Conservation (phyloP, 92 coral and sea anemone species). For the Bergia sp. region DNA sequence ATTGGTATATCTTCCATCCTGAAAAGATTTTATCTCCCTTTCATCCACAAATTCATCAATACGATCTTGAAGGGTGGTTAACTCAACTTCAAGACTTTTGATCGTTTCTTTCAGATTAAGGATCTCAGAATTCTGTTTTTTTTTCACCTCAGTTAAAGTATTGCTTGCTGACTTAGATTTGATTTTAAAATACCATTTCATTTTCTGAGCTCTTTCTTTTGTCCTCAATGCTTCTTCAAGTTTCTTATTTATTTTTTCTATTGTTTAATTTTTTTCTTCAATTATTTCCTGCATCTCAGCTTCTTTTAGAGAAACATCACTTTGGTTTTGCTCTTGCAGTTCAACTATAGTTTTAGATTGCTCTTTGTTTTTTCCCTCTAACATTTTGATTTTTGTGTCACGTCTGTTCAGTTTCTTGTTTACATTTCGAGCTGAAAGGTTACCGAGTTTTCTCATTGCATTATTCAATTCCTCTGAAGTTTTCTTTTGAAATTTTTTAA, state of each 20-base stretch:
- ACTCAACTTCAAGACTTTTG: not conserved
- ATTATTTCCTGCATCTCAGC: too few relatives aligned
- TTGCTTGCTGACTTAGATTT: not conserved
- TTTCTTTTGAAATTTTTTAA: too few relatives aligned
- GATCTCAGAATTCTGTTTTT: not conserved
- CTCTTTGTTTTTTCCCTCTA: too few relatives aligned
- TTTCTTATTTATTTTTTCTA: not conserved
- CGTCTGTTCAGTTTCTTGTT: too few relatives aligned
- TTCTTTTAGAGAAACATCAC: too few relatives aligned
- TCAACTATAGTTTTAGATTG: too few relatives aligned
- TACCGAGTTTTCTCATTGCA: too few relatives aligned
- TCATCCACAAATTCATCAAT: constrained; percentile 22
- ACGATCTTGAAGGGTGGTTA: not conserved
- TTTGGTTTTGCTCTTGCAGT: too few relatives aligned
- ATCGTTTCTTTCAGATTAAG: not conserved
- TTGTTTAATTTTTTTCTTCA: too few relatives aligned
- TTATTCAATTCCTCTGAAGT: too few relatives aligned
- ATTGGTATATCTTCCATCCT: constrained; percentile 41
- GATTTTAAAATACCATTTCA: not conserved
- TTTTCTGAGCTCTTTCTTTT: not conserved
- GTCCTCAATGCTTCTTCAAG: not conserved
- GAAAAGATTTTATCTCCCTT: constrained; percentile 35
- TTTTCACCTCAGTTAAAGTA: not conserved
- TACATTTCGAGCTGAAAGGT: too few relatives aligned
- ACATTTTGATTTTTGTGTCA: too few relatives aligned